Conservation (phyloP, 2,888 invertebrate genomes). For the Drosophila nr. fundita region DNA sequence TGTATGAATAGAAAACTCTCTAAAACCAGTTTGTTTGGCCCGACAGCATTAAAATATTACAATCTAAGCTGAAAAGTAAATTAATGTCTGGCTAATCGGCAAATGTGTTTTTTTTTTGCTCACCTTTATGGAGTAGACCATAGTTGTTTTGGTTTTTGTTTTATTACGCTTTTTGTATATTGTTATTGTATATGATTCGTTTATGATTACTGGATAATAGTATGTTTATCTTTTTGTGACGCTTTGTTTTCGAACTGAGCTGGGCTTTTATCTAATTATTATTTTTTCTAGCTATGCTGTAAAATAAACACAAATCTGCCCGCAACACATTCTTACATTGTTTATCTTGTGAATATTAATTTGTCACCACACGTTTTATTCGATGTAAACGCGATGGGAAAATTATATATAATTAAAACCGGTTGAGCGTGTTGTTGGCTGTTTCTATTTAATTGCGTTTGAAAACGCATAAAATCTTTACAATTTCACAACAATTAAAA, state of each 20-base stretch:
- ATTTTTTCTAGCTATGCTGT: neutral
- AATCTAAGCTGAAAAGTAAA: neutral
- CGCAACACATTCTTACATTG: neutral
- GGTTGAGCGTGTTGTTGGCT: conserved; percentile 24
- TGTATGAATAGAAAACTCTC: neutral
- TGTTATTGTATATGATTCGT: conserved; percentile 4
- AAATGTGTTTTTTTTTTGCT: conserved; percentile 21
- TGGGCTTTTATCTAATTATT: conserved; percentile 15
- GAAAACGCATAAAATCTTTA: conserved; percentile 19
- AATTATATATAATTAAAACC: conserved; percentile 34
- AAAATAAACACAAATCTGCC: conserved; percentile 7
- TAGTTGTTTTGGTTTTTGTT: conserved; percentile 33
- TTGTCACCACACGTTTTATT: conserved; percentile 33
- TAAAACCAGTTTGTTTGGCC: conserved; percentile 37
- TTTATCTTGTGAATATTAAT: conserved; percentile 20
- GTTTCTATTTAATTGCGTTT: conserved; percentile 26
- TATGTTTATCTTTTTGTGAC: conserved; percentile 2
- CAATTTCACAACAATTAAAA: conserved; percentile 22
- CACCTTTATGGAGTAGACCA: conserved; percentile 80
- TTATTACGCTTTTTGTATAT: conserved; percentile 12
- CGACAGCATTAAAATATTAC: conserved; percentile 18
- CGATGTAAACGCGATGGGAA: conserved; percentile 17
- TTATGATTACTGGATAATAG: conserved; percentile 1
- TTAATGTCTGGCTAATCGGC: neutral
- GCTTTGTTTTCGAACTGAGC: conserved; percentile 19